A percentile compares a stretch with the other conserved stretches of the same genome.
Conservation (phyloP, 2,888 invertebrate genomes). For the Lasioglossum lativentre region DNA sequence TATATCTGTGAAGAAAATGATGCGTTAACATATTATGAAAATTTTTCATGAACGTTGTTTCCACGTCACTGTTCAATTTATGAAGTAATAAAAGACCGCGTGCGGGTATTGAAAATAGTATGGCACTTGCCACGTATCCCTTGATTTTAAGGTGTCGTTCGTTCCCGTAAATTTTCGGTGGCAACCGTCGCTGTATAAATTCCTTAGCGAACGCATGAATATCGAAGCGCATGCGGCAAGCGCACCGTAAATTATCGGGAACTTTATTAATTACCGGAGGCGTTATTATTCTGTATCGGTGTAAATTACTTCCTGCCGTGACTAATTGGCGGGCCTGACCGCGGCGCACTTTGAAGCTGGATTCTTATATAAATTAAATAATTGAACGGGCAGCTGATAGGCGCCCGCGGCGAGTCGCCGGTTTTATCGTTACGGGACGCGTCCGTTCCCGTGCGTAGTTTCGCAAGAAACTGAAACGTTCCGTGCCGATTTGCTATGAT, state of each 20-base stretch:
- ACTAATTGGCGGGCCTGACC: conserved; percentile 34
- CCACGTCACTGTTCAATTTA: neutral
- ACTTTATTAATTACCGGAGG: conserved; percentile 58
- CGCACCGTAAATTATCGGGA: conserved; percentile 53
- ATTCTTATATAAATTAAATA: conserved; percentile 56
- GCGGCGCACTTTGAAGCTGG: conserved; percentile 47
- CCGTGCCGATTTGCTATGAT: conserved; percentile 17
- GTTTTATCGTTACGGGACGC: conserved; percentile 23
- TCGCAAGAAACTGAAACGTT: conserved; percentile 17
- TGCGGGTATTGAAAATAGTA: too few relatives aligned
- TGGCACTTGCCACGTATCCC: neutral
- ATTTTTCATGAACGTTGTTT: neutral
- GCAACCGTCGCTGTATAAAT: neutral
- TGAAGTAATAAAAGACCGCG: neutral
- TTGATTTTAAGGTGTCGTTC: neutral
- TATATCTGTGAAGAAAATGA: too few relatives aligned
- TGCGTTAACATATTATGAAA: neutral
- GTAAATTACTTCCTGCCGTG: conserved; percentile 56
- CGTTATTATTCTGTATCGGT: conserved; percentile 49
- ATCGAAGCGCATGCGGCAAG: conserved; percentile 7
- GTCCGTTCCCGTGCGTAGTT: conserved; percentile 17
- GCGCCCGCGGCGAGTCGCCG: conserved; percentile 31
- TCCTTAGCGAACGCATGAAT: neutral
- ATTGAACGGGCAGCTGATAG: conserved; percentile 52
- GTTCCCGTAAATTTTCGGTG: neutral